Conservation (phyloP, 2,113 vertebrate genomes). For the Semnopithecus entellus region DNA sequence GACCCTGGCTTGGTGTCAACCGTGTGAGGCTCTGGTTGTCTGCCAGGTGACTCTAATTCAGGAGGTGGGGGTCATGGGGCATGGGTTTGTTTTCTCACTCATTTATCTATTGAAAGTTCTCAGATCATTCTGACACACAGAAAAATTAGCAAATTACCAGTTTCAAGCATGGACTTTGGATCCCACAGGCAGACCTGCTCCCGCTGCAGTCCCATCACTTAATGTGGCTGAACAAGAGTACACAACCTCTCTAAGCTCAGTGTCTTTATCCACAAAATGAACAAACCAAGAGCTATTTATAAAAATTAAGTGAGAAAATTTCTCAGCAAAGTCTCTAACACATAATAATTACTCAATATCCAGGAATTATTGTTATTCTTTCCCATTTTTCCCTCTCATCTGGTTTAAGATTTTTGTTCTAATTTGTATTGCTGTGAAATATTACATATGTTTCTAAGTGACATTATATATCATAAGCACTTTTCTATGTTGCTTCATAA, state of each 20-base stretch:
- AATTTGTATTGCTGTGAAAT: not conserved
- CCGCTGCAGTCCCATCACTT: too few species aligned
- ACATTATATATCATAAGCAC: not conserved
- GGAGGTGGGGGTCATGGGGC: not conserved
- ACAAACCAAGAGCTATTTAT: not conserved
- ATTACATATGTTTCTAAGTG: not conserved
- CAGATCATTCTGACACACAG: not conserved
- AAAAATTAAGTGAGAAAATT: not conserved
- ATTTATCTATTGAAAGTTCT: not conserved
- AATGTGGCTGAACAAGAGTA: not conserved
- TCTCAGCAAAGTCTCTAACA: not conserved
- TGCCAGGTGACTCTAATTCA: not conserved
- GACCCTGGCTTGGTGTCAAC: not conserved
- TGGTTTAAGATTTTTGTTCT: not conserved
- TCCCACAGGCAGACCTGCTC: not conserved
- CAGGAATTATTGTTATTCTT: not conserved
- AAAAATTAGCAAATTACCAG: not conserved
- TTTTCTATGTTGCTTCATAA: not conserved
- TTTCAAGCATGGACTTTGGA: not conserved
- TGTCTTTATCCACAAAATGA: not conserved
- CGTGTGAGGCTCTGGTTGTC: not conserved
- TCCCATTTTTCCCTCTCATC: not conserved
- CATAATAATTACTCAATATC: not conserved
- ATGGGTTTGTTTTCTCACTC: not conserved
- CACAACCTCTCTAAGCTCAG: not conserved